These are phyloP conservation scores for Apamea crenata DNA, from an alignment of 2,888 invertebrate species.

Conservation along the genomic window DNA sequence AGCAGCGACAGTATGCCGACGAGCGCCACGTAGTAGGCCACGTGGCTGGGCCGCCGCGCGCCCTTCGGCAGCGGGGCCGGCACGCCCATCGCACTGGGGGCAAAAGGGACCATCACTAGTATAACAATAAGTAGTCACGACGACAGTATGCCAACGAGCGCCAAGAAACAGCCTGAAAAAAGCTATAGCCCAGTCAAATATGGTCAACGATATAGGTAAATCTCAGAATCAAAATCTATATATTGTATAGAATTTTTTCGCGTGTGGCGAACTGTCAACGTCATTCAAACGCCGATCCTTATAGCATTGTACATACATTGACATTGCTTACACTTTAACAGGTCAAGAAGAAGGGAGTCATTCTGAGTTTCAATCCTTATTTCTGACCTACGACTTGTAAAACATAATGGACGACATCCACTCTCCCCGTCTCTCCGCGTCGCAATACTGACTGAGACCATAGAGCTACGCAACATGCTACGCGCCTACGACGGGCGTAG, in stretches of 20 bases:
- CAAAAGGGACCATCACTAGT: conserved; percentile 55
- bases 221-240: neutral
- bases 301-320: neutral
- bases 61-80: conserved; percentile 70
- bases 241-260: too few relatives aligned
- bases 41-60: conserved; percentile 78
- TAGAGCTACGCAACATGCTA: conserved; percentile 12
- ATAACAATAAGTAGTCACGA: conserved; percentile 60
- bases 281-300: neutral
- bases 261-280: neutral
- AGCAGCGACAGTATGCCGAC: conserved; percentile 81
- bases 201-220: neutral
- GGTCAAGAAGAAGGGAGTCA: too few relatives aligned
- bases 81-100: conserved; percentile 64
- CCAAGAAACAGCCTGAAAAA: conserved; percentile 49
- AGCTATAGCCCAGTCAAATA: neutral
- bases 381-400: neutral
- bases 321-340: neutral
- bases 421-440: neutral
- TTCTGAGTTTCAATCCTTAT: neutral
- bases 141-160: conserved; percentile 78
- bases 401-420: neutral
- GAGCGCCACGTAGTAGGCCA: conserved; percentile 85
- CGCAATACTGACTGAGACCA: too few relatives aligned
- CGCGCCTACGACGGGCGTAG: conserved; percentile 23